Evolutionary conservation across 1,140 invertebrate genomes (phyloP).

Genomic region (Caenorhabditis brenneri): DNA sequence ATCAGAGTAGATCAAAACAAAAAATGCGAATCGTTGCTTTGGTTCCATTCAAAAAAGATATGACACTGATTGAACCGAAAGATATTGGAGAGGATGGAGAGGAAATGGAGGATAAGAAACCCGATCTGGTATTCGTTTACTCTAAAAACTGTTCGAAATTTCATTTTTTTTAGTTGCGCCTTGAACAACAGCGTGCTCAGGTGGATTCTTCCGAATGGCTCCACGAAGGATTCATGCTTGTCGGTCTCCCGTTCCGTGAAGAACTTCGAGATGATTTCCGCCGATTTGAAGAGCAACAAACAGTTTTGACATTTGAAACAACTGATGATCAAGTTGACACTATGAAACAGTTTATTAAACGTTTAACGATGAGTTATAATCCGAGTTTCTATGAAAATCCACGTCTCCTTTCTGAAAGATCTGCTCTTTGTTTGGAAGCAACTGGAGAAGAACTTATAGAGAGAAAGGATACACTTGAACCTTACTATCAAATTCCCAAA

Average conservation of each 20-base stretch:
- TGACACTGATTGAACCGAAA: not conserved
- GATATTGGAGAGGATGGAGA: not conserved
- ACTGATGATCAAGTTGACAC: not conserved
- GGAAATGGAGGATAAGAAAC: constrained; percentile 21
- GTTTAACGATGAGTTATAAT: constrained; percentile 5
- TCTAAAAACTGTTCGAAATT: not conserved
- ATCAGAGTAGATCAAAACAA: constrained; percentile 8
- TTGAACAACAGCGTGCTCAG: constrained; percentile 17
- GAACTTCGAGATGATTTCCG: constrained; percentile 6
- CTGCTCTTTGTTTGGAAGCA: constrained; percentile 6
- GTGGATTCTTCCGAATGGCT: constrained; percentile 24
- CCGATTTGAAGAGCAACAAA: constrained; percentile 6
- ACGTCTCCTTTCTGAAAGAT: constrained; percentile 18
- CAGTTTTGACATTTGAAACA: not conserved
- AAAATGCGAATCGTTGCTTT: constrained; percentile 13
- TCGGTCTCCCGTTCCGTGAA: constrained; percentile 12
- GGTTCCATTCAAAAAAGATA: constrained; percentile 36
- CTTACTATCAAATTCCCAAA: constrained; percentile 14
- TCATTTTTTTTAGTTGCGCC: not conserved
- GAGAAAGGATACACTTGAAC: constrained; percentile 14
- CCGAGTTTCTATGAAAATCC: constrained; percentile 32
- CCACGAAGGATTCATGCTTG: constrained; percentile 29
- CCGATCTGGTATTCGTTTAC: not conserved
- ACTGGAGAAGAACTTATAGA: constrained; percentile 16
- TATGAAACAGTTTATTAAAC: constrained; percentile 8